phyloP scores from a whole-genome alignment of 1,140 invertebrate genomes.

The Zaprionus tsacasi region DNA sequence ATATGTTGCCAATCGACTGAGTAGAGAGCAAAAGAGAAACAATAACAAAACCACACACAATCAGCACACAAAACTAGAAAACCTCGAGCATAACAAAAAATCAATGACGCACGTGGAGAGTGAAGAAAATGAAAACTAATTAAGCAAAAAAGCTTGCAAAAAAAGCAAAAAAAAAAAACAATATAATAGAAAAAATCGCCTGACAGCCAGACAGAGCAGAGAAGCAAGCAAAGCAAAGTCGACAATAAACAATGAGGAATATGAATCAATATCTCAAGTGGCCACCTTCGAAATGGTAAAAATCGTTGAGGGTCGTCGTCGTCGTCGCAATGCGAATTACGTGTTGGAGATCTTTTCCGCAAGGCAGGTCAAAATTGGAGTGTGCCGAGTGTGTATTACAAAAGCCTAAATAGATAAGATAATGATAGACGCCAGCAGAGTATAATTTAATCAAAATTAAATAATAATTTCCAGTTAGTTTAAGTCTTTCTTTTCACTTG shows the following conservation, averaged over 20 bases:
- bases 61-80: constrained; percentile 2
- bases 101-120: constrained; percentile 39
- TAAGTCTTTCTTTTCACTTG: neutral
- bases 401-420: neutral
- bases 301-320: constrained; percentile 52
- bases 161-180: constrained; percentile 31
- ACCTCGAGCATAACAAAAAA: constrained; percentile 35
- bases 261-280: constrained; percentile 36
- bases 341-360: constrained; percentile 8
- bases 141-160: constrained; percentile 53
- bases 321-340: neutral
- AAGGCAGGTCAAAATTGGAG: neutral
- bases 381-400: constrained; percentile 2
- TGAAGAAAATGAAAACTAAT: constrained; percentile 55
- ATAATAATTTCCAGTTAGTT: neutral
- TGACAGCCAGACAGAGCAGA: neutral
- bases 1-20: constrained; percentile 3
- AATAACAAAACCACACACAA: constrained; percentile 18
- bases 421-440: neutral
- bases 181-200: neutral
- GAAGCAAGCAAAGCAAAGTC: constrained; percentile 22
- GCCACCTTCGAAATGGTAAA: constrained; percentile 28
- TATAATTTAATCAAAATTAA: neutral
- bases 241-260: constrained; percentile 30
- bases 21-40: neutral